Conservation (phyloP, 2,797 vertebrate genomes). For the Chloroceryle amazona region DNA sequence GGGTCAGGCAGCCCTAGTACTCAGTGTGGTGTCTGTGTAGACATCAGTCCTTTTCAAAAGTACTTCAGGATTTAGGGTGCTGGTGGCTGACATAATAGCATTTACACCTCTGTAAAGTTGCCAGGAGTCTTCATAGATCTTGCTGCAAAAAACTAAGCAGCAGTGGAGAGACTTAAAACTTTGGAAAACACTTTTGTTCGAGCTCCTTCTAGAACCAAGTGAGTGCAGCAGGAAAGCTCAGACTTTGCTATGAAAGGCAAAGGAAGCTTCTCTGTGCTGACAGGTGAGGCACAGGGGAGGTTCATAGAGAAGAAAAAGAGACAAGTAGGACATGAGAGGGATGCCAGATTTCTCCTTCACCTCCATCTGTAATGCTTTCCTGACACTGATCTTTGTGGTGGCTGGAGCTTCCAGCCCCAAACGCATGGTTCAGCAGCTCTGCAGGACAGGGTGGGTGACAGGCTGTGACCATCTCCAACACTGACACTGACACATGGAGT, state of each 20-base stretch:
- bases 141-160: background rate
- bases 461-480: background rate
- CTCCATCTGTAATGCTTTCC: background rate
- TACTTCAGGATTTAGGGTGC: background rate
- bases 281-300: background rate
- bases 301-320: background rate
- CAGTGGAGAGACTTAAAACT: background rate
- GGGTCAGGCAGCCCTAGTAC: background rate
- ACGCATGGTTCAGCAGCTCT: background rate
- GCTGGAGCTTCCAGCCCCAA: background rate
- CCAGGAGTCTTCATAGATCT: background rate
- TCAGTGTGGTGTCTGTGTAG: fast-evolving
- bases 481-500: background rate
- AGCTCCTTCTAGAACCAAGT: background rate
- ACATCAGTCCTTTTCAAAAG: background rate
- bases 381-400: background rate
- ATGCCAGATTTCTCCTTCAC: background rate
- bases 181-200: background rate
- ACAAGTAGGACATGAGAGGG: background rate
- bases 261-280: background rate
- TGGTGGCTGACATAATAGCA: fast-evolving
- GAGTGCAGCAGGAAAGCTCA: background rate
- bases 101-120: background rate
- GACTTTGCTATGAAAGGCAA: background rate
- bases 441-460: background rate